These are phyloP conservation scores for Hapalemur alaotrensis DNA, from an alignment of 2,797 vertebrate genomes.

Conservation along the genomic window DNA sequence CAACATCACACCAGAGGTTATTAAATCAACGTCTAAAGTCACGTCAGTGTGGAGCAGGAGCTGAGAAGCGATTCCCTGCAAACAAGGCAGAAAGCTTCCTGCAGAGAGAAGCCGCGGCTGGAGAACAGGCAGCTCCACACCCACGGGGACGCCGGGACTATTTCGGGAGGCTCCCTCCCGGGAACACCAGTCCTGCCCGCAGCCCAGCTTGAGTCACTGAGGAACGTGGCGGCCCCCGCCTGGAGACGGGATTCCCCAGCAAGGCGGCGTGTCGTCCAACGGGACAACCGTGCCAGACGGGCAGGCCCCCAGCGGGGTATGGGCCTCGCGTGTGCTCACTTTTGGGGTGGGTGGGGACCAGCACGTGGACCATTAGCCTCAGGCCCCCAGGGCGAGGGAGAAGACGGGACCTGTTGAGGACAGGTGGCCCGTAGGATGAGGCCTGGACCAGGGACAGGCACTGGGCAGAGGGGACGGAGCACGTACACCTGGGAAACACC, in stretches of 20 bases:
- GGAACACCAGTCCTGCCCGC: slow-evolving; percentile 40
- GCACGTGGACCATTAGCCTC: accelerated
- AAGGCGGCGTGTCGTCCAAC: accelerated
- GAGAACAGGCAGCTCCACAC: not conserved
- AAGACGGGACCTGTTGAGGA: not conserved
- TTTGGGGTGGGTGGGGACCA: accelerated
- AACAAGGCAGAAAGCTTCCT: not conserved
- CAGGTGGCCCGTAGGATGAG: not conserved
- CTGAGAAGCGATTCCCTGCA: not conserved
- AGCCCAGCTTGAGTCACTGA: slow-evolving; percentile 2
- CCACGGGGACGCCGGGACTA: slow-evolving; percentile 23
- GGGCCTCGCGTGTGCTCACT: accelerated
- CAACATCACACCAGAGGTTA: not conserved
- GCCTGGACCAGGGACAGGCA: not conserved
- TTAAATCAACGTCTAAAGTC: not conserved
- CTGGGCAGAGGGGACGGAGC: accelerated
- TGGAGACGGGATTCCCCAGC: not conserved
- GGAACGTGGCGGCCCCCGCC: not conserved
- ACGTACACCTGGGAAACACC: accelerated
- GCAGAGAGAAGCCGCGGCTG: not conserved
- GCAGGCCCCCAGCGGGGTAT: not conserved
- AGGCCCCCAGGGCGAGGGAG: no score
- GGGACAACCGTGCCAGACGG: accelerated
- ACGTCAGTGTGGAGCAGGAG: not conserved
- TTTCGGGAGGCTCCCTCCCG: slow-evolving; percentile 46